A percentile compares a stretch with the other conserved stretches of the same genome.
These are phyloP conservation scores for Sigmodon hispidus DNA, from an alignment of 2,113 vertebrate species.

Conservation along the genomic window DNA sequence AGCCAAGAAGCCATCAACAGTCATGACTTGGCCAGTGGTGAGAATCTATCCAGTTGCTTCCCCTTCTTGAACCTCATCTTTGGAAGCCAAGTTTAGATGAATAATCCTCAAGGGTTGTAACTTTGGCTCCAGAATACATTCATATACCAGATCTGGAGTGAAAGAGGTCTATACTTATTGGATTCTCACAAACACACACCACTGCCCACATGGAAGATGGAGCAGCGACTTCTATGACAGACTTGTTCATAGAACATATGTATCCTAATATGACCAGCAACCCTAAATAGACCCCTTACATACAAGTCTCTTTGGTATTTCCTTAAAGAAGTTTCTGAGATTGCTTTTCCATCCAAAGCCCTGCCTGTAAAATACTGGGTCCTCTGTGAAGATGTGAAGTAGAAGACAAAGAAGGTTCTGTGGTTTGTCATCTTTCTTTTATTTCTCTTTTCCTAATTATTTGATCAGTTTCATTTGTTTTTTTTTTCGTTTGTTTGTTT, in stretches of 20 bases:
- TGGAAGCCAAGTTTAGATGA: neutral
- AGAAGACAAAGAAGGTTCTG: neutral
- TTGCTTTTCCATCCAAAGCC: neutral
- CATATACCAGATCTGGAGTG: neutral
- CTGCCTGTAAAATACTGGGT: neutral
- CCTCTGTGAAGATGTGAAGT: no score
- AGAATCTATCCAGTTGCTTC: neutral
- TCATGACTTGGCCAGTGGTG: neutral
- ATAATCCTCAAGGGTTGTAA: neutral
- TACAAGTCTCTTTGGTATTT: neutral
- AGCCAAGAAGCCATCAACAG: neutral
- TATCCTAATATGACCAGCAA: neutral
- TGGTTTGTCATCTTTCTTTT: neutral
- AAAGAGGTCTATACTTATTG: no score
- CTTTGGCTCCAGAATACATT: neutral
- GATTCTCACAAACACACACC: neutral
- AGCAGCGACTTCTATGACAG: neutral
- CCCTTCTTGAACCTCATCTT: neutral
- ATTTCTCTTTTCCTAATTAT: neutral
- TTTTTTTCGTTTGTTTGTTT: no score
- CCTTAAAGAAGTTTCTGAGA: neutral
- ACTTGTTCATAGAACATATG: no score
- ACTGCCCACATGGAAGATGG: neutral
- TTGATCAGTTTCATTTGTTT: neutral
- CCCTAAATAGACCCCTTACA: no score